These are phyloP conservation scores for Tipula confusa DNA, from an alignment of 2,888 invertebrate species.

Conservation along the genomic window DNA sequence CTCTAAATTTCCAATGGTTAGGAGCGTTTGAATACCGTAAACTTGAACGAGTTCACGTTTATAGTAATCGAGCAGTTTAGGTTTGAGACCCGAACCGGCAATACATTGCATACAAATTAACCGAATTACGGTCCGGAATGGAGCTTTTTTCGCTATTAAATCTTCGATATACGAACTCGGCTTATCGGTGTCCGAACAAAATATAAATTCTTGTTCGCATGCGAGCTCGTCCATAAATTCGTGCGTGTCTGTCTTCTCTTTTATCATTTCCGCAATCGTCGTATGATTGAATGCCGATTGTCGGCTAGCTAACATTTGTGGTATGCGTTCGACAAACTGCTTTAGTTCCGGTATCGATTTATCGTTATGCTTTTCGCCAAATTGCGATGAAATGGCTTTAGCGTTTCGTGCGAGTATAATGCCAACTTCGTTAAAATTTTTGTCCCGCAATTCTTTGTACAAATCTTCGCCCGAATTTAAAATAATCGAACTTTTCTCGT, in stretches of 20 bases:
- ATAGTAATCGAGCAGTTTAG: constrained; percentile 66
- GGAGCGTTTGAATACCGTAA: constrained; percentile 79
- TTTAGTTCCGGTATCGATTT: constrained; percentile 94
- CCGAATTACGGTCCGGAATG: constrained; percentile 77
- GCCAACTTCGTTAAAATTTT: constrained; percentile 86
- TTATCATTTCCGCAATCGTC: constrained; percentile 89
- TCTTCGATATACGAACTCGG: constrained; percentile 86
- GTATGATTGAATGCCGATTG: constrained; percentile 84
- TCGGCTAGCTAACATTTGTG: constrained; percentile 80
- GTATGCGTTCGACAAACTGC: constrained; percentile 83
- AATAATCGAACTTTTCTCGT: constrained; percentile 69
- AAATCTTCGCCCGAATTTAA: constrained; percentile 87
- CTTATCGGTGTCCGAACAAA: constrained; percentile 88
- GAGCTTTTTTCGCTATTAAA: constrained; percentile 78
- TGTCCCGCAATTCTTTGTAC: constrained; percentile 84
- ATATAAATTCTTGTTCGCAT: constrained; percentile 87
- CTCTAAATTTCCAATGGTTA: constrained; percentile 80
- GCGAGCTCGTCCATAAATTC: constrained; percentile 74
- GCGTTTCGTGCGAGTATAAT: constrained; percentile 80
- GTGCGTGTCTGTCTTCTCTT: constrained; percentile 70
- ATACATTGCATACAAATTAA: constrained; percentile 90
- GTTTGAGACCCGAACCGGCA: constrained; percentile 89
- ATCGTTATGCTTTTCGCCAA: constrained; percentile 78
- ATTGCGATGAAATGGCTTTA: constrained; percentile 76
- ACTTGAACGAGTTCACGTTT: constrained; percentile 73